Base-by-base conservation (phyloP, 2,797 vertebrate genomes). In the Corythornis leucogaster region DNA sequence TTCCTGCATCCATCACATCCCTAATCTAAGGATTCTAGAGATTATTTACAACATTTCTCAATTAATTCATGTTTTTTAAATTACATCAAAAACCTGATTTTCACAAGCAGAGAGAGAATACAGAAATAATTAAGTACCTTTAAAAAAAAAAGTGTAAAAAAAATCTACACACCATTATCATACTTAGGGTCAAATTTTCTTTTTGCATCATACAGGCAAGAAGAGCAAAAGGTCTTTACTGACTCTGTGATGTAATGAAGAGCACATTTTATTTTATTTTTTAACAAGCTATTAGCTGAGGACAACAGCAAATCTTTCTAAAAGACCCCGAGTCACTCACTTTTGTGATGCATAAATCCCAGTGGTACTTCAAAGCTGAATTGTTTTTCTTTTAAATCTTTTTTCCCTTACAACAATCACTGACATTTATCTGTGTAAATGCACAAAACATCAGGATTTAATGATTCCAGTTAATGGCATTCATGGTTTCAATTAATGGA, bases 371-470 rank as follows among this genome's bases (percentile, higher is more conserved):
- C 64, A 85, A 87, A 80, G 42, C 48, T 80, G 55, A 31, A 25
- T 50, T 50, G 35, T 38, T 9, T 35, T 38, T 43, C 66, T 51
- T 92, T 59, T 66, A 11, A 53, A 53, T 9, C 42, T 89, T 89
- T 91, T 93, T 95, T 92, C 12, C 70, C 35, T 38, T 77, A 79
- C 69, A 43, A 87, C 63, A 89, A 61, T 90, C 64, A 93, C 70
- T 93, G 68, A 93, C 91, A 87, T 86, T 87, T 80, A 93, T 80
- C 88, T 82, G 14, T 58, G 78, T 78, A 96, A 94, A 95, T 79
- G 87, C 28, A 81, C 78, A 83, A 51, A 85, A 93, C 63, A 95
- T 91, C 87, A 38, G 35, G 35, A 38, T 38, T 38, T 38, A 38
- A 38, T 38, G 35, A 38, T 38, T 38, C 35, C 35, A 12, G 12